These are phyloP conservation scores for Lordiphosa mommai DNA, from an alignment of 1,140 invertebrate genomes.

Conservation along the genomic window DNA sequence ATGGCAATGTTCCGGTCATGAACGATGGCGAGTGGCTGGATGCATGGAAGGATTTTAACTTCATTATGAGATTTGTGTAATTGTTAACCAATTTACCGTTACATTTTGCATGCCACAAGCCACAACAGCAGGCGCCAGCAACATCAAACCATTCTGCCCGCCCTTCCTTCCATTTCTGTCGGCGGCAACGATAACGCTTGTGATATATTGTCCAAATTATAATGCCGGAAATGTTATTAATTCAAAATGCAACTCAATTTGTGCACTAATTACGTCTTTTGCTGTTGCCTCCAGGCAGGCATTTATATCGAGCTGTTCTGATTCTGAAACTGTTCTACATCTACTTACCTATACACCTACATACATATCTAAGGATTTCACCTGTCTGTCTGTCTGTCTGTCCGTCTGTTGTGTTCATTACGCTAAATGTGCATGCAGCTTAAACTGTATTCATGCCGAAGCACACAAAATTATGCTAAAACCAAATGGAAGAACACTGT, in stretches of 20 bases:
- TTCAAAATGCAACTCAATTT: slow-evolving; percentile 64
- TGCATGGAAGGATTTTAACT: slow-evolving; percentile 38
- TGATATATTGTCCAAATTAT: slow-evolving; percentile 60
- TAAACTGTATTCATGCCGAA: slow-evolving; percentile 1
- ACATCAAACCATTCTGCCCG: too few relatives aligned
- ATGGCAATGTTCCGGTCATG: slow-evolving; percentile 45
- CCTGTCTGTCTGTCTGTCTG: slow-evolving; percentile 13
- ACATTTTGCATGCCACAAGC: slow-evolving; percentile 47
- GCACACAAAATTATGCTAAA: slow-evolving; percentile 21
- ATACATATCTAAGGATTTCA: slow-evolving; percentile 3
- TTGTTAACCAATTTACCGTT: slow-evolving; percentile 69
- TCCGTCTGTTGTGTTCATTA: slow-evolving; percentile 24
- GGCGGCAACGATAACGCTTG: slow-evolving; percentile 18
- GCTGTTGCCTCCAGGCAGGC: slow-evolving; percentile 14
- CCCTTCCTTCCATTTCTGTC: too few relatives aligned
- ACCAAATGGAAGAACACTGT: too few relatives aligned
- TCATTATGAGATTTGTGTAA: slow-evolving; percentile 71
- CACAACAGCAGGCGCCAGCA: slow-evolving; percentile 16
- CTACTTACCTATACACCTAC: background rate
- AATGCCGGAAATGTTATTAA: slow-evolving; percentile 65
- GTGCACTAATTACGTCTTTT: slow-evolving; percentile 39
- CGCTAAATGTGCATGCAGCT: slow-evolving; percentile 17
- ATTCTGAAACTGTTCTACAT: slow-evolving; percentile 5
- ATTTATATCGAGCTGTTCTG: slow-evolving; percentile 17
- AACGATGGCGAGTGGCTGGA: slow-evolving; percentile 8